Base-by-base conservation (phyloP, 2,113 vertebrate species). In the human region DNA sequence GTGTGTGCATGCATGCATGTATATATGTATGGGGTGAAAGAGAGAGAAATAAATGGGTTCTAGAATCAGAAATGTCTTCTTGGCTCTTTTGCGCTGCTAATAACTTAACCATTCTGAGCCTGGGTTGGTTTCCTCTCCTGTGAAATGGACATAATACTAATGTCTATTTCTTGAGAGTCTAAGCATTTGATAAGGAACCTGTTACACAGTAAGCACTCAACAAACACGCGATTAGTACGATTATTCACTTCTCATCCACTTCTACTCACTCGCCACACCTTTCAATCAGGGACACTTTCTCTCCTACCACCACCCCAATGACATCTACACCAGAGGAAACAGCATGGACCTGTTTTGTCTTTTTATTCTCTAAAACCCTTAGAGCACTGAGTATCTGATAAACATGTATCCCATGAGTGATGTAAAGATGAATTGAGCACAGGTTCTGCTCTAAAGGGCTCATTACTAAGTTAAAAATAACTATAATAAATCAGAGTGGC, bases 401-500 rank as follows among this genome's bases (percentile, higher is more conserved):
- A 73, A 40, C n/a, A 84, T 30, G 72, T 40, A 48, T 75, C 0
- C 6, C 55, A 38, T 55, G 70, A 84, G 18, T 43, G 83, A 94
- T 32, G 35, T 35, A 70, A 90, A 92, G 43, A 45, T 79, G 66
- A 76, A 83, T 7, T n/a, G 57, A 76, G 35, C 35, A 32, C 10
- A 68, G 38, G 25, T 76, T 76, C 32, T 64, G 5, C 48, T 90
- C 32, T 85, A 75, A 87, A 93, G 75, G 81, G 20, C 43, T 96
- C 40, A 79, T 88, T 88, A 38, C 52, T 50, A 68, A 89, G 52
- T 68, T 82, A 80, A 91, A 97, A 91, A 81, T 61, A 92, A 38
- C 6, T 32, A 6, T 32, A 66, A 8, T 72, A 93, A 80, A 70
- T 81, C 16, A 35, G 48, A 90, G 8, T 38, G n/a, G 18, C 23